These are phyloP conservation scores for Heterodera filipjevi DNA, from an alignment of 2,888 invertebrate species.

Conservation along the genomic window DNA sequence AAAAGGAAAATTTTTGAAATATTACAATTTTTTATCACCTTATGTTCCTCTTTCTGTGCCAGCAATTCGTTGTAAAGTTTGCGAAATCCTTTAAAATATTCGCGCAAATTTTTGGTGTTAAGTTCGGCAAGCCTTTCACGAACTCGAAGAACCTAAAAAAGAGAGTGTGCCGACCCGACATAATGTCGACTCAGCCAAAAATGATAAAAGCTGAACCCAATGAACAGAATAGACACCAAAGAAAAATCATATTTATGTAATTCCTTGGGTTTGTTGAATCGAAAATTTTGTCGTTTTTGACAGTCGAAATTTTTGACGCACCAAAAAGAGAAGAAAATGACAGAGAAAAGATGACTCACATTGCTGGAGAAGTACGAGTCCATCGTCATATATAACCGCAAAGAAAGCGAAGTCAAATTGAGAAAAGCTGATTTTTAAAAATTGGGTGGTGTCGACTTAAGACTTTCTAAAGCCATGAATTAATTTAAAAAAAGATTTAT, in stretches of 20 bases:
- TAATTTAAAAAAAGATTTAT: too few species aligned
- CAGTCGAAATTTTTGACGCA: too few species aligned
- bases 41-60: constrained; percentile 36
- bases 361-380: background rate
- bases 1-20: too few species aligned
- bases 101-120: constrained; percentile 36
- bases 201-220: too few species aligned
- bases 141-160: constrained; percentile 28
- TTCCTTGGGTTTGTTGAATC: too few species aligned
- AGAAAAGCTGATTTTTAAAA: too few species aligned
- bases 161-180: background rate
- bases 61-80: constrained; percentile 38
- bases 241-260: too few species aligned
- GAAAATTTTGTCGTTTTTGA: too few species aligned
- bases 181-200: too few species aligned
- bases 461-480: too few species aligned
- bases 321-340: background rate
- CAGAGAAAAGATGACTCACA: background rate
- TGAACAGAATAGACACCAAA: too few species aligned
- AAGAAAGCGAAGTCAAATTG: background rate
- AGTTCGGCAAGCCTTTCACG: constrained; percentile 37
- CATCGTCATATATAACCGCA: background rate
- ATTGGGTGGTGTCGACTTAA: too few species aligned
- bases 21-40: constrained; percentile 25
- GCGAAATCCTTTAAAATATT: constrained; percentile 42